Base-by-base conservation (phyloP, 2,888 invertebrate species). In the Buathra laborator region DNA sequence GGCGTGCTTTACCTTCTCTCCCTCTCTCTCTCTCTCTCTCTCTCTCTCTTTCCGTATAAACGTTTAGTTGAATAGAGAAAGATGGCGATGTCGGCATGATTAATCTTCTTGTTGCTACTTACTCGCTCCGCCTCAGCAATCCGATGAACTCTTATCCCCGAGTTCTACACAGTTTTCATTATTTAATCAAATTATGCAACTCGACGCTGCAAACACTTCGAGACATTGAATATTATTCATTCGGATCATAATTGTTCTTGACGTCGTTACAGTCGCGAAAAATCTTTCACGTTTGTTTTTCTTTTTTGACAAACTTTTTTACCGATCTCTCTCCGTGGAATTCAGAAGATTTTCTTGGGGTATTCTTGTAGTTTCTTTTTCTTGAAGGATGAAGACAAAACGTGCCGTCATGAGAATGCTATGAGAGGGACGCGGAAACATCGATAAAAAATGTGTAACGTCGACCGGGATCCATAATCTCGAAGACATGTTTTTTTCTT, bases 111-210 rank as follows among this genome's bases (percentile, higher is more conserved):
- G 77, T 78, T 64, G 74, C 77, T 37, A 46, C 67, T 84, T 51
- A 56, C 68, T 68, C 19, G 53, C 81, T 56, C 16, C 51, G 46
- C 68, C 62, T 48, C 16, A 46, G 70, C 72, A 78, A 84, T 74
- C 81, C 81, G 77, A 78, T 84, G 78, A 78, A 81, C 32, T 81
- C 81, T 78, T 37, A 74, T 78, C 78, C 43, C 51, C 29, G 46
- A 81, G 78, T 81, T 84, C 78, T 48, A 70, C 76, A 53, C 43
- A 10, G 66, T 46, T 81, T 81, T 46, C n/a, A 46, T 76, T 56
- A 56, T 51, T 51, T 46, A 80, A 78, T 59, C 43, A 44, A 64
- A 62, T 74, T 51, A 75, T 2, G 48, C 29, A 48, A 44, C 37
- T 62, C 46, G 48, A 24, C 29, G 59, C 66, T 37, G 32, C 3